Evolutionary conservation across 2,888 invertebrate genomes (phyloP), one percentile per base, ranked within the genome.

Genomic region (Candidula unifasciata): DNA sequence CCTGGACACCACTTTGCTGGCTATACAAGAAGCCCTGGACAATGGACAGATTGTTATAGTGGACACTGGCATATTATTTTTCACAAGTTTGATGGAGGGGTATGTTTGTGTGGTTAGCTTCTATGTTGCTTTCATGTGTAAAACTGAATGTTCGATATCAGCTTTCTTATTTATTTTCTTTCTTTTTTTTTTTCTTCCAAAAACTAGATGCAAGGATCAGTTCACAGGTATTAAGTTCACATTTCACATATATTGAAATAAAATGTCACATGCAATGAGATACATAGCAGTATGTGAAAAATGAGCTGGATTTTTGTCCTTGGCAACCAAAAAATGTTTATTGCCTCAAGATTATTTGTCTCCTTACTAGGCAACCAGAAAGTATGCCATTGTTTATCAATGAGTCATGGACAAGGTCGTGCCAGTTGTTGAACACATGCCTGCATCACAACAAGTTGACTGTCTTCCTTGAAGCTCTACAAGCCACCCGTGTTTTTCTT

Each of bases 361-460:
- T 6, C 16, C 30, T 18, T 30, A 24, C 24, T 64, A 82, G 82
- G 27, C 82, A 82, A 21, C 82, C 82, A 74, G 82, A 44, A 5
- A 74, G 30, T 18, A 82, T 82, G 73, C 82, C 82, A 10, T 21
- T 82, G 37, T 82, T 82, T 74, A 21, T 82, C 44, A 60, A 73
- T 16, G 37, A 64, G 52, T 82, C 82, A 35, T 82, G 82, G 82
- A 57, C 24, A 21, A 71, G 27, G 6, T 76, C 64, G 16, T 69
- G 57, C n/a, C 33, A 57, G 24, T 10, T 81, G 52, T n/a, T 82
- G 24, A 21, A 44, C n/a, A 16, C 52, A n/a, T 60, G 44, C 13
- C 64, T 82, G 27, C 82, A 66, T 16, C 21, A 30, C 30, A 54
- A 73, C 21, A 64, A 69, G 35, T 71, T 54, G 8, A 33, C 3